A percentile compares a stretch with the other conserved stretches of the same genome.
Conservation (phyloP, 2,888 invertebrate genomes). For the Trachelus iudaicus region DNA sequence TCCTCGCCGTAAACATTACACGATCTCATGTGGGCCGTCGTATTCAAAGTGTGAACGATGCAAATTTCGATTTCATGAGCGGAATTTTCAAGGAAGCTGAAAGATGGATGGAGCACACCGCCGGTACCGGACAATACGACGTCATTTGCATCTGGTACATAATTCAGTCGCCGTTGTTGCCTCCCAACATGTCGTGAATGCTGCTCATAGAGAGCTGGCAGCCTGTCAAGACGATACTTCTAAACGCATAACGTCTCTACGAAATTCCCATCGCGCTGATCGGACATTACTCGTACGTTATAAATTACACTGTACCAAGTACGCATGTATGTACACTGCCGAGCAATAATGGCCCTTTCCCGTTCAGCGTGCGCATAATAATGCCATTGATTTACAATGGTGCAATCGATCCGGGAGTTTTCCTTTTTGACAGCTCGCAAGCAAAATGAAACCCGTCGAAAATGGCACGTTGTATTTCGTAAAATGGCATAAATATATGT, state of each 20-base stretch:
- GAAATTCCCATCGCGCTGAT: neutral
- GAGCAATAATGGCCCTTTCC: no score
- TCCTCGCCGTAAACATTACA: constrained; percentile 1
- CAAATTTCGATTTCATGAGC: constrained; percentile 51
- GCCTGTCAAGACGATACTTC: constrained; percentile 1
- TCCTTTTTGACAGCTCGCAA: no score
- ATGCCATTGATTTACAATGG: no score
- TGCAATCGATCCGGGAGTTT: no score
- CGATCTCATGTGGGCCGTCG: constrained; percentile 9
- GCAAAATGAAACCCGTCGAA: no score
- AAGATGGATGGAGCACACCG: constrained; percentile 51
- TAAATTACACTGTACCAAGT: no score
- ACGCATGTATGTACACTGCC: no score
- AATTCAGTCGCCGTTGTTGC: constrained; percentile 56
- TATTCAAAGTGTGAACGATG: constrained; percentile 54
- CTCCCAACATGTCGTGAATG: constrained; percentile 38
- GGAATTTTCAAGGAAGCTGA: constrained; percentile 55
- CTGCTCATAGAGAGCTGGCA: constrained; percentile 35
- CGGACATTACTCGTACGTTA: no score
- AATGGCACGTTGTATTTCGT: no score
- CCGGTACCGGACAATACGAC: constrained; percentile 51
- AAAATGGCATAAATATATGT: no score
- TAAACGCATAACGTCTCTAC: neutral
- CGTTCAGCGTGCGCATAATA: no score
- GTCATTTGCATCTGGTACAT: constrained; percentile 60